A percentile compares a stretch with the other conserved stretches of the same genome.
Conservation (phyloP, 2,113 vertebrate species). For the Hippoglossus stenolepis region DNA sequence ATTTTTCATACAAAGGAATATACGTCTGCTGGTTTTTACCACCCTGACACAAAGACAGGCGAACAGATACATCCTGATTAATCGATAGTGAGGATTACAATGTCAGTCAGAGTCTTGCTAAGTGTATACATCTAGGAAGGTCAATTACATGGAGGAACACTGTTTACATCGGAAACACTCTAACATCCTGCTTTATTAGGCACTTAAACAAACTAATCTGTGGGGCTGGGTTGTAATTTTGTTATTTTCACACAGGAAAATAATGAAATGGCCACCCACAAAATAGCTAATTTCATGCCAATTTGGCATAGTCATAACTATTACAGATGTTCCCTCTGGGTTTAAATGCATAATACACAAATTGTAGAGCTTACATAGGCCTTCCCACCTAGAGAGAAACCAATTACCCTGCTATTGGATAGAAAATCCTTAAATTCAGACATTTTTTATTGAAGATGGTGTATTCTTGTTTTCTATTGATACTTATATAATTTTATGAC, state of each 20-base stretch:
- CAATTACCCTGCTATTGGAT: background rate
- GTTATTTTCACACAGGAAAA: background rate
- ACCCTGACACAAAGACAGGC: background rate
- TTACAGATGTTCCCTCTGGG: background rate
- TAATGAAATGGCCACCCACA: conserved; percentile 12
- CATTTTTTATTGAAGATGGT: too few relatives aligned
- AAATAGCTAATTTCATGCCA: conserved; percentile 26
- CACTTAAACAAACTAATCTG: background rate
- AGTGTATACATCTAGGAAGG: background rate
- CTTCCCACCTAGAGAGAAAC: background rate
- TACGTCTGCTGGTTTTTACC: background rate
- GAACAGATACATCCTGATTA: background rate
- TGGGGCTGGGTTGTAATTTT: background rate
- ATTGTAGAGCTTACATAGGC: background rate
- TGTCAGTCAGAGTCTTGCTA: background rate
- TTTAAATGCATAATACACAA: conserved; percentile 11
- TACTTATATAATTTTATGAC: background rate
- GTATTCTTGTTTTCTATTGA: too few relatives aligned
- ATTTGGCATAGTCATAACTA: conserved; percentile 25
- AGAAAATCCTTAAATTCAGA: background rate
- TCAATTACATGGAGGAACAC: background rate
- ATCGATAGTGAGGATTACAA: background rate
- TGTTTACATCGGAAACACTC: background rate
- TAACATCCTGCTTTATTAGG: background rate
- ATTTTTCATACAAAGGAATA: background rate